Percentiles rank a stretch among this genome's conserved stretches.
phyloP scores from a whole-genome alignment of 2,888 invertebrate species.

The Nemapogon koenigi region DNA sequence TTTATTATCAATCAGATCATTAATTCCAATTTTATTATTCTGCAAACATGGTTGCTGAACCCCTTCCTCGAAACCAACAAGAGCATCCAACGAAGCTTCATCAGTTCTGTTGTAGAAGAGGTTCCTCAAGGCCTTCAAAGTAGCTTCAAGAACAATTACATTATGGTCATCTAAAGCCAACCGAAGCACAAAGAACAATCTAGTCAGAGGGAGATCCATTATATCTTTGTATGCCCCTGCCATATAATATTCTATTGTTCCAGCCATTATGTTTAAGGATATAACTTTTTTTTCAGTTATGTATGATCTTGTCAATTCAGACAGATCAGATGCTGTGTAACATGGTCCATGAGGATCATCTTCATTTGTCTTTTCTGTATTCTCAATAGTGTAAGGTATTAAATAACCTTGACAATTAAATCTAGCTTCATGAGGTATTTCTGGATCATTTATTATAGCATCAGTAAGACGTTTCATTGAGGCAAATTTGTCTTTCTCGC shows the following conservation, averaged over 20 bases:
- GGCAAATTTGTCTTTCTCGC: slow-evolving; percentile 85
- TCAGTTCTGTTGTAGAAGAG: slow-evolving; percentile 80
- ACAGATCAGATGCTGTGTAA: slow-evolving; percentile 87
- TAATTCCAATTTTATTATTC: slow-evolving; percentile 57
- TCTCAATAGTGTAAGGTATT: slow-evolving; percentile 72
- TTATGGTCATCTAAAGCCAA: slow-evolving; percentile 88
- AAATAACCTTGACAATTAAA: slow-evolving; percentile 85
- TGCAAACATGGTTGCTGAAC: slow-evolving; percentile 67
- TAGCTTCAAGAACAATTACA: slow-evolving; percentile 74
- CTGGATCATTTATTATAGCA: slow-evolving; percentile 59
- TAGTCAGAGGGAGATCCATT: slow-evolving; percentile 77
- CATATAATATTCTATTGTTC: slow-evolving; percentile 74
- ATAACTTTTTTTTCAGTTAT: slow-evolving; percentile 84
- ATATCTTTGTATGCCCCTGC: slow-evolving; percentile 79
- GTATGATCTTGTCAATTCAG: slow-evolving; percentile 78
- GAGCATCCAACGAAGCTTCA: slow-evolving; percentile 75
- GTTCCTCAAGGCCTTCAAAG: slow-evolving; percentile 76
- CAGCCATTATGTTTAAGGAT: slow-evolving; percentile 80
- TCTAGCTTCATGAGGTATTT: slow-evolving; percentile 76
- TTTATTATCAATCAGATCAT: slow-evolving; percentile 59
- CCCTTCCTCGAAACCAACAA: slow-evolving; percentile 71
- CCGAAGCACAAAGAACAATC: slow-evolving; percentile 80
- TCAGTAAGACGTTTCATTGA: slow-evolving; percentile 80
- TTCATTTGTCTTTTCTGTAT: slow-evolving; percentile 73
- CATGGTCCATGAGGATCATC: slow-evolving; percentile 91